These are phyloP conservation scores for Carpatolechia fugitivella DNA, from an alignment of 2,888 invertebrate genomes.

Conservation along the genomic window DNA sequence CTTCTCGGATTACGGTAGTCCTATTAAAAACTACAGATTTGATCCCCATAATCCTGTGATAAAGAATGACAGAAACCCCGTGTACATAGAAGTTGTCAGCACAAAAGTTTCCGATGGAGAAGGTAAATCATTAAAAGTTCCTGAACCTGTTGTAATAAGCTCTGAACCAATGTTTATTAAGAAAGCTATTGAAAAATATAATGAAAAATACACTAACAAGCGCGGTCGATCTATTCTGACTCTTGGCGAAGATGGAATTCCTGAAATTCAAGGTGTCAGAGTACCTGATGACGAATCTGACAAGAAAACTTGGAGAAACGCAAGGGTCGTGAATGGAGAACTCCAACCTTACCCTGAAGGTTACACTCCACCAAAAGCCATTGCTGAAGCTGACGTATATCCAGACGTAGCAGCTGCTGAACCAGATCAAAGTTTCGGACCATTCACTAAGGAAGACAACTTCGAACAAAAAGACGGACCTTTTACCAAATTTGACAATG, in stretches of 20 bases:
- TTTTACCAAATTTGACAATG: slow-evolving; percentile 80
- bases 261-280: slow-evolving; percentile 89
- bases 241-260: slow-evolving; percentile 85
- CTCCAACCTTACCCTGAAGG: slow-evolving; percentile 86
- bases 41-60: slow-evolving; percentile 73
- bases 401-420: slow-evolving; percentile 59
- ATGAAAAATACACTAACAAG: slow-evolving; percentile 65
- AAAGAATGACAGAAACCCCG: slow-evolving; percentile 78
- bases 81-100: slow-evolving; percentile 73
- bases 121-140: slow-evolving; percentile 75
- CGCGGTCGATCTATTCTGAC: slow-evolving; percentile 82
- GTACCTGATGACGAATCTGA: slow-evolving; percentile 92
- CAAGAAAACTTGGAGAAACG: slow-evolving; percentile 92
- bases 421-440: slow-evolving; percentile 70
- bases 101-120: slow-evolving; percentile 72
- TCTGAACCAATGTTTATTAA: slow-evolving; percentile 82
- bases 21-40: slow-evolving; percentile 67
- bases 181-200: slow-evolving; percentile 62
- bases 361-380: slow-evolving; percentile 81
- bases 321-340: slow-evolving; percentile 91
- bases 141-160: slow-evolving; percentile 83
- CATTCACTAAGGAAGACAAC: slow-evolving; percentile 81
- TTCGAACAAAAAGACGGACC: slow-evolving; percentile 78
- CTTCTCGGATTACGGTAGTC: slow-evolving; percentile 62
- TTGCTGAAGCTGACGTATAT: slow-evolving; percentile 78